These are phyloP conservation scores for Pteromalus puparum DNA, from an alignment of 1,140 invertebrate species.

Conservation along the genomic window DNA sequence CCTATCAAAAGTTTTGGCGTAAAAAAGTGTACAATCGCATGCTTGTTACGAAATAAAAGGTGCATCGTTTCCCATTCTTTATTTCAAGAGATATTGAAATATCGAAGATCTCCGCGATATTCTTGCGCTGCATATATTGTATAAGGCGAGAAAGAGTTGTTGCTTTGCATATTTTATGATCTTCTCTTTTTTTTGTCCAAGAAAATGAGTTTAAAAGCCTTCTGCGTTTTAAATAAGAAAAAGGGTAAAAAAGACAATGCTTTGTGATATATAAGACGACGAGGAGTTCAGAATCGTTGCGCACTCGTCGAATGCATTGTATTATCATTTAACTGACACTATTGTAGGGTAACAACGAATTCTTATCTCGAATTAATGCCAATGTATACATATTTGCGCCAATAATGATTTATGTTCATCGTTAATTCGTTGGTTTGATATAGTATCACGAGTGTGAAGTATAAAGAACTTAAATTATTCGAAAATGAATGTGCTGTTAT, in stretches of 20 bases:
- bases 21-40: not conserved
- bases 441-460: not conserved
- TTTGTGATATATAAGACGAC: conserved; percentile 50
- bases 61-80: conserved; percentile 13
- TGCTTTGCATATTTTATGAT: conserved; percentile 39
- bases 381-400: conserved; percentile 32
- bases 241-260: conserved; percentile 36
- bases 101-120: conserved; percentile 31
- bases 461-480: conserved; percentile 1
- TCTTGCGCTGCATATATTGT: conserved; percentile 5
- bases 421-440: not conserved
- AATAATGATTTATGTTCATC: conserved; percentile 38
- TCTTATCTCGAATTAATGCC: conserved; percentile 15
- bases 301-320: conserved; percentile 49
- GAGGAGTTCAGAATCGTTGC: conserved; percentile 27
- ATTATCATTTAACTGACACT: not conserved
- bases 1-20: not conserved
- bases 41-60: conserved; percentile 26
- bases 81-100: conserved; percentile 9
- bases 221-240: conserved; percentile 32
- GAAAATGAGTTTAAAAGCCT: conserved; percentile 28
- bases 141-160: conserved; percentile 34
- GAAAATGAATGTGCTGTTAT: conserved; percentile 24
- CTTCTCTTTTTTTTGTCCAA: not conserved
- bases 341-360: conserved; percentile 42